These are phyloP conservation scores for Patella pellucida DNA, from an alignment of 2,888 invertebrate species.

Conservation along the genomic window DNA sequence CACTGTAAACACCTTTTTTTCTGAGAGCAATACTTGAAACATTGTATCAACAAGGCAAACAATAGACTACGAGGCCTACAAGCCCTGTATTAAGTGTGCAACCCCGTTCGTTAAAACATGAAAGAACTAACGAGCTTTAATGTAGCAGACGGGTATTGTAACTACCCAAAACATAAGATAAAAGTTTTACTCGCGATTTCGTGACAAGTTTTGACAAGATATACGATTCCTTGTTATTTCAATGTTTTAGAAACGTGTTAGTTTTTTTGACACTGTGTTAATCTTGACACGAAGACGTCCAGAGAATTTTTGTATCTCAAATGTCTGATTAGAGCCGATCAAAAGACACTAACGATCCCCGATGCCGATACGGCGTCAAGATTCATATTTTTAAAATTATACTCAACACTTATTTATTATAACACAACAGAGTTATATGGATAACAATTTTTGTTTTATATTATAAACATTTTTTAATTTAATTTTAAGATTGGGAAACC, in stretches of 20 bases:
- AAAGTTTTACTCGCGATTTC: neutral
- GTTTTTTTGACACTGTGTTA: neutral
- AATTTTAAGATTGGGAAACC: no score
- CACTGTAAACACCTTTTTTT: no score
- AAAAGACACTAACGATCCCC: no score
- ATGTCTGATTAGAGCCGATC: no score
- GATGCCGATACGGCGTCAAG: no score
- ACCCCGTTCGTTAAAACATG: conserved; percentile 2
- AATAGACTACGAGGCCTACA: neutral
- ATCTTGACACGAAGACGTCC: neutral
- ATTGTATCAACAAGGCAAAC: neutral
- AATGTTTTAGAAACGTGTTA: neutral
- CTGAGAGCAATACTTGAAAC: neutral
- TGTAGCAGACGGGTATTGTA: neutral
- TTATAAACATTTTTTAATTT: no score
- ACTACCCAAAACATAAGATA: neutral
- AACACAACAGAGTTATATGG: no score
- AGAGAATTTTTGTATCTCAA: no score
- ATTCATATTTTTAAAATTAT: no score
- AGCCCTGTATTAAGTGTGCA: neutral
- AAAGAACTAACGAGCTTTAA: conserved; percentile 4
- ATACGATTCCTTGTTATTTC: neutral
- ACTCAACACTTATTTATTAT: no score
- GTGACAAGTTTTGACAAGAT: neutral
- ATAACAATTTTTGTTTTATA: no score